These are phyloP conservation scores for Panorpa germanica DNA, from an alignment of 2,888 invertebrate species.

Conservation along the genomic window DNA sequence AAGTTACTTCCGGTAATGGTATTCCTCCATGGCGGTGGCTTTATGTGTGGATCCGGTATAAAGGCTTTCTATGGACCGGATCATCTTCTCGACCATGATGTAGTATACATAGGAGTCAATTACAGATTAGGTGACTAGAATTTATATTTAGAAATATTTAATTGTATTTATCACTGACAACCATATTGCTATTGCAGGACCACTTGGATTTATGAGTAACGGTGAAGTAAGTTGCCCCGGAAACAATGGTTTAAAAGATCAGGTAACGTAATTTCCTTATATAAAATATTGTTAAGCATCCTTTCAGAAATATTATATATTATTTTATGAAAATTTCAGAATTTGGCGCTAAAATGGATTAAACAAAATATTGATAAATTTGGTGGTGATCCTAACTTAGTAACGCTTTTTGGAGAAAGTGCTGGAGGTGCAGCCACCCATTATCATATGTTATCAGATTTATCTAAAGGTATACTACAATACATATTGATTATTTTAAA, in stretches of 20 bases:
- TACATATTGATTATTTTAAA: slow-evolving; percentile 1
- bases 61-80: slow-evolving; percentile 51
- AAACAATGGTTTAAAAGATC: slow-evolving; percentile 49
- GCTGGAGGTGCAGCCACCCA: slow-evolving; percentile 50
- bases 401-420: slow-evolving; percentile 50
- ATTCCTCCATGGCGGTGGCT: slow-evolving; percentile 56
- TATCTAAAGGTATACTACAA: slow-evolving; percentile 17
- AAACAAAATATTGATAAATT: slow-evolving; percentile 37
- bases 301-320: too few relatives aligned
- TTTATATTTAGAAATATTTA: neutral
- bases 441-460: slow-evolving; percentile 46
- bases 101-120: slow-evolving; percentile 48
- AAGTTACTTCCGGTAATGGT: slow-evolving; percentile 45
- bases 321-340: too few relatives aligned
- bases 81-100: slow-evolving; percentile 45
- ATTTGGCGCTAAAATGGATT: slow-evolving; percentile 38
- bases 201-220: slow-evolving; percentile 45
- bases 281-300: too few relatives aligned
- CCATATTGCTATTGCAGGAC: slow-evolving; percentile 22
- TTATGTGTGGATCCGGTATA: slow-evolving; percentile 51
- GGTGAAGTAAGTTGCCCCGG: slow-evolving; percentile 42
- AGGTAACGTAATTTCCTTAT: too few relatives aligned
- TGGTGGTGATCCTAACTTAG: slow-evolving; percentile 39
- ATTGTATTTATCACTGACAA: neutral
- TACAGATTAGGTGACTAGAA: slow-evolving; percentile 36